Conservation (phyloP, 2,888 invertebrate species). For the Carpatolechia fugitivella region DNA sequence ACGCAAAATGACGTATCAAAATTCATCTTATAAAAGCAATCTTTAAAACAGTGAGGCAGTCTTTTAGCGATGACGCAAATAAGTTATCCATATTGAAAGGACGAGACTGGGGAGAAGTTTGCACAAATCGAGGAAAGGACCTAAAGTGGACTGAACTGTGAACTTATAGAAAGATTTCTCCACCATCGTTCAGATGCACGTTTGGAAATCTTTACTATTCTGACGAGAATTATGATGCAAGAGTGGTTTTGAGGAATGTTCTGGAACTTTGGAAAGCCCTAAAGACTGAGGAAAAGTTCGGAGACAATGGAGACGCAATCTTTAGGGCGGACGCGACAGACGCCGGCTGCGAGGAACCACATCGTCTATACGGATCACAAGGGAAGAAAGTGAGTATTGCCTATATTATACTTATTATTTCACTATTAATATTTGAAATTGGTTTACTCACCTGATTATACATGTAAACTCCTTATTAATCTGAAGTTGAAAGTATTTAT, state of each 20-base stretch:
- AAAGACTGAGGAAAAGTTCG: constrained; percentile 9
- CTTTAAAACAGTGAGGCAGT: neutral
- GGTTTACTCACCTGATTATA: too few species aligned
- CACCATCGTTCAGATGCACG: neutral
- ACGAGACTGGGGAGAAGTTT: neutral
- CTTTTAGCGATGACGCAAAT: neutral
- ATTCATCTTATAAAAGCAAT: too few species aligned
- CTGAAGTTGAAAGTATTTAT: too few species aligned
- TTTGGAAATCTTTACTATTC: constrained; percentile 1
- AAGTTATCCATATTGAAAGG: constrained; percentile 3
- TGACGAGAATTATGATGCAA: neutral
- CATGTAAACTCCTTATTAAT: too few species aligned
- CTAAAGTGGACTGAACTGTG: constrained; percentile 5
- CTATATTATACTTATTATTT: neutral
- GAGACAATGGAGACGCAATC: constrained; percentile 61
- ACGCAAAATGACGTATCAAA: too few species aligned
- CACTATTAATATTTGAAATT: too few species aligned
- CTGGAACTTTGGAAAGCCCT: neutral
- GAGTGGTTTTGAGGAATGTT: neutral
- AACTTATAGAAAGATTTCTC: neutral
- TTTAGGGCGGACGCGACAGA: constrained; percentile 52
- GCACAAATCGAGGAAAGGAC: constrained; percentile 1
- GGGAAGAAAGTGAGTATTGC: constrained; percentile 73
- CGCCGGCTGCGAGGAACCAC: constrained; percentile 69
- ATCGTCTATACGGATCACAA: constrained; percentile 77